Conservation (phyloP, 2,888 invertebrate genomes). For the Siphlonurus alternatus region DNA sequence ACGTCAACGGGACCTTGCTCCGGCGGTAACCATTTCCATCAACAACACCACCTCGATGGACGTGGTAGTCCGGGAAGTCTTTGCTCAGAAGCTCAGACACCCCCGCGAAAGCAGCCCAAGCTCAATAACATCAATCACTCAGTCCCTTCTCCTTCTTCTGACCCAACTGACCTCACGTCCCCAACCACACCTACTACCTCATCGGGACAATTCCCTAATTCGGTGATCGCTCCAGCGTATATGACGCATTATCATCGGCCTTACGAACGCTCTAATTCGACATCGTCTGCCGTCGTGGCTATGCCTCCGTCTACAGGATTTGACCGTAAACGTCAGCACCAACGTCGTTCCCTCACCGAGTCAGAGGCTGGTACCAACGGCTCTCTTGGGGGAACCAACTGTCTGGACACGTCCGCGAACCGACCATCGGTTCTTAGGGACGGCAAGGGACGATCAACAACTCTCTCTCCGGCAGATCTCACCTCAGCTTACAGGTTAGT, state of each 20-base stretch:
- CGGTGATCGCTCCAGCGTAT: conserved; percentile 5
- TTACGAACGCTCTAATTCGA: not conserved
- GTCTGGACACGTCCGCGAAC: conserved; percentile 19
- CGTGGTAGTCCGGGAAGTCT: not conserved
- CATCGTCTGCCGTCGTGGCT: conserved; percentile 15
- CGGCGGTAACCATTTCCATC: not conserved
- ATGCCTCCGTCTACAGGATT: conserved; percentile 20
- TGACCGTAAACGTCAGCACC: not conserved
- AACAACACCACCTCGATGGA: not conserved
- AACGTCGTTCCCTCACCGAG: not conserved
- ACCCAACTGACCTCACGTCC: conserved; percentile 1
- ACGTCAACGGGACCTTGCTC: conserved; percentile 18
- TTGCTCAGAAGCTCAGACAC: not conserved
- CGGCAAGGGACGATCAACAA: conserved; percentile 22
- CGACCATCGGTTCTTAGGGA: conserved; percentile 51
- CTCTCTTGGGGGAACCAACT: conserved; percentile 18
- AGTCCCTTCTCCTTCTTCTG: not conserved
- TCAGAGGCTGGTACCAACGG: conserved; percentile 11
- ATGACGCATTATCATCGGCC: conserved; percentile 3
- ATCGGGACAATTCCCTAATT: not conserved
- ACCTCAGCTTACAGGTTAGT: not conserved
- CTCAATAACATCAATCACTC: conserved; percentile 9
- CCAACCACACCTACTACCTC: not conserved
- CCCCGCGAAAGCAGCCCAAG: conserved; percentile 12
- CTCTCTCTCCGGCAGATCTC: not conserved